Evolutionary conservation across 2,113 vertebrate genomes (phyloP).

Genomic region (Rhinopomastus cyanomelas): DNA sequence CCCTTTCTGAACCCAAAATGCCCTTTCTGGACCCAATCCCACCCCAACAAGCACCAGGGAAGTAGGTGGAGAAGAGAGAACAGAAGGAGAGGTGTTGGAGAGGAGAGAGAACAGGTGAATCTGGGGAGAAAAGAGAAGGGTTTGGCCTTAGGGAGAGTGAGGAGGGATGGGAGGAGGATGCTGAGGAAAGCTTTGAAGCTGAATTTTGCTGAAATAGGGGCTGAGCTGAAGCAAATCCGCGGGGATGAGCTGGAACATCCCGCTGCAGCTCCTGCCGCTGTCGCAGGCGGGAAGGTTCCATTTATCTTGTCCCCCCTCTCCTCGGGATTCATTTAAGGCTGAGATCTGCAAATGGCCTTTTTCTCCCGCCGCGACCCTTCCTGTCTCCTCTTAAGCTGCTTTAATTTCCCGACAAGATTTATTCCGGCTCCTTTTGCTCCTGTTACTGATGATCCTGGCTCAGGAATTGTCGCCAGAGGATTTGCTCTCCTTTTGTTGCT

Average conservation of each 20-base stretch:
- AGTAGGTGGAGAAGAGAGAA: not conserved
- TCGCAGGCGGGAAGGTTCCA: not conserved
- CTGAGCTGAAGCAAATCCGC: slow-evolving; percentile 36
- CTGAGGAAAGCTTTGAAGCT: not conserved
- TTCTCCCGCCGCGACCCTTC: not conserved
- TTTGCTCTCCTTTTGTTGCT: not conserved
- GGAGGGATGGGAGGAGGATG: not conserved
- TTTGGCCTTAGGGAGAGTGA: rapidly evolving
- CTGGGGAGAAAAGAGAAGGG: not conserved
- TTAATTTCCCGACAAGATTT: slow-evolving; percentile 66
- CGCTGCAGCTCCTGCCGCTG: slow-evolving; percentile 32
- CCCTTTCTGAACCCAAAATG: not conserved
- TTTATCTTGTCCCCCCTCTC: slow-evolving; percentile 4
- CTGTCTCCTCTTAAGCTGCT: slow-evolving; percentile 3
- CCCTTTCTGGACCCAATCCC: not conserved
- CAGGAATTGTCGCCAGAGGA: not conserved
- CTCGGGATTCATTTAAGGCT: slow-evolving; percentile 56
- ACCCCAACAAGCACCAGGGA: rapidly evolving
- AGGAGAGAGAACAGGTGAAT: not conserved
- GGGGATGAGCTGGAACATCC: slow-evolving; percentile 7
- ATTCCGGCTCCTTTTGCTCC: not conserved
- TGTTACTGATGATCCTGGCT: slow-evolving; percentile 3
- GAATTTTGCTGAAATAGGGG: slow-evolving; percentile 24
- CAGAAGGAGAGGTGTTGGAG: no score
- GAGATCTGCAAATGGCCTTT: slow-evolving; percentile 46